Base-by-base conservation (phyloP, 2,888 invertebrate genomes). In the Cylindroiulus punctatus region DNA sequence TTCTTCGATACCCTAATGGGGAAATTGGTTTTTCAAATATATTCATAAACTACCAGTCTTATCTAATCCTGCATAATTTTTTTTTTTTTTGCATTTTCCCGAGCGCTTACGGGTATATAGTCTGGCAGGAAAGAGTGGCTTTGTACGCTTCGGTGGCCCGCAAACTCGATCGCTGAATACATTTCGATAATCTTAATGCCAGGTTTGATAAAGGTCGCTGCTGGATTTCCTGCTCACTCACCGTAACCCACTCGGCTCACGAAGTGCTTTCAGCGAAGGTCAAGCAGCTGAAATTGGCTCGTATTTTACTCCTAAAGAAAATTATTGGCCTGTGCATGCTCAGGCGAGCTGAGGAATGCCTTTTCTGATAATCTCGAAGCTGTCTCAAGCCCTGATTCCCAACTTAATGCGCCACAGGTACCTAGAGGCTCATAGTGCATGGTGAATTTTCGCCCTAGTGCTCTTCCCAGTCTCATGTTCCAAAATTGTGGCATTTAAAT, bases 111-210 rank as follows among this genome's bases (percentile, higher is more conserved):
- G 22, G 26, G 44, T 14, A 26, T n/a, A n/a, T n/a, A 30, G 76
- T 30, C 12, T 76, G 14, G 3, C 1, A 30, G 14, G 76, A 17
- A 30, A 30, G 0, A 2, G 76, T 17, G 30, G 30, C 26, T 12
- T 14, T 14, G 52, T 3, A 76, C 30, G 76, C 76, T 26, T 76
- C 30, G 76, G 12, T 30, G 26, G 26, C 76, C 76, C 30, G 30
- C 2, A 30, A 76, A 30, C 76, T 30, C 30, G 76, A 76, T 76
- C 14, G 30, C 3, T 76, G 76, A 30, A 30, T 76, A 30, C 30
- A 32, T 76, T 76, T 76, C 76, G 26, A 76, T 76, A 76, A 76
- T 76, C 30, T 1, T 76, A 76, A 76, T 76, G 30, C 76, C 30
- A 30, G 10, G 30, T 76, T 76, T 76, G 76, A 76, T 76, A 26